These are phyloP conservation scores for Calephelis perditalis DNA, from an alignment of 2,888 invertebrate species.

Conservation along the genomic window DNA sequence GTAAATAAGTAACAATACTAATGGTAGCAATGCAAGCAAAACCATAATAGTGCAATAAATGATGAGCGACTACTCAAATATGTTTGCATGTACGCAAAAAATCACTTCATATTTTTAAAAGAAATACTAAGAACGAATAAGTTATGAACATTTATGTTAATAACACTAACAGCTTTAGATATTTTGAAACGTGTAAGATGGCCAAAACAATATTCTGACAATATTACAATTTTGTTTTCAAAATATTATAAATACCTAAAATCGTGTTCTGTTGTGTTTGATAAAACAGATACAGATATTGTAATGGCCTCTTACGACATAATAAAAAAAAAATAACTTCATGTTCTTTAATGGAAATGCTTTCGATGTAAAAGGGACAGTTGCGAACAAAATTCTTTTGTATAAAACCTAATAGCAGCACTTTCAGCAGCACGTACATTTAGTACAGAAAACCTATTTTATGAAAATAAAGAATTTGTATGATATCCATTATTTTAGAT, in stretches of 20 bases:
- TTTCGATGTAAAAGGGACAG: constrained; percentile 17
- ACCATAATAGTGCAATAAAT: not conserved
- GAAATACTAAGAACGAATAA: not conserved
- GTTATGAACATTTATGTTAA: constrained; percentile 2
- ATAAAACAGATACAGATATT: too few species aligned
- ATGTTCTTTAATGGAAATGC: not conserved
- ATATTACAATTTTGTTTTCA: too few species aligned
- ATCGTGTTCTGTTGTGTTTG: too few species aligned
- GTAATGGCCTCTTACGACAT: too few species aligned
- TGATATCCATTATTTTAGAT: not conserved
- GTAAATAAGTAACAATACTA: not conserved
- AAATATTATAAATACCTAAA: too few species aligned
- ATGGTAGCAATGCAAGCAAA: too few species aligned
- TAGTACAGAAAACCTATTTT: not conserved
- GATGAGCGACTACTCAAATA: not conserved
- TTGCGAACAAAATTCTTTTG: not conserved
- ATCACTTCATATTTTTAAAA: not conserved
- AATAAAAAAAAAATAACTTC: not conserved
- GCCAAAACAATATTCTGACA: constrained; percentile 16
- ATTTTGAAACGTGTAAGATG: constrained; percentile 31
- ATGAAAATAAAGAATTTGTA: too few species aligned
- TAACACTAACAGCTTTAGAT: constrained; percentile 36
- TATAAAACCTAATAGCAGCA: not conserved
- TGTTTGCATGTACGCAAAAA: not conserved
- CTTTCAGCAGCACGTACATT: not conserved